Base-by-base conservation (phyloP, 35 echinoderm and acorn worm genomes). In the Antedon bifida region DNA sequence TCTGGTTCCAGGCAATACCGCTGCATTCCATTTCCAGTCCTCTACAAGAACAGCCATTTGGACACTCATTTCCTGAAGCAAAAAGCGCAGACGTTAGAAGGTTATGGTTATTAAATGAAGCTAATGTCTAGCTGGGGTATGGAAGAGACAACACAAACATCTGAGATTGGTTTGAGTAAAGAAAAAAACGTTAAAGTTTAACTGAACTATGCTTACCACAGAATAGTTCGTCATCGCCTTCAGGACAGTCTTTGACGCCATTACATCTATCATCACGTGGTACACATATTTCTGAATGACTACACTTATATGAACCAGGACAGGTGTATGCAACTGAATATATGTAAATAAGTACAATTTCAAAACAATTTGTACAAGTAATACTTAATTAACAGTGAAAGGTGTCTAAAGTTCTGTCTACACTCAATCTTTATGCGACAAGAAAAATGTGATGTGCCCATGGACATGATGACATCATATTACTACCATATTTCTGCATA, bases 291-390 rank as follows among this genome's bases (percentile, higher is more conserved):
- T 2, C 3, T 1, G 7, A 12, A 64, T 64, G 1, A 16, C 51
- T 11, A 64, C 51, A 64, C 26, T 64, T 64, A 64, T 64, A 64
- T 23, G 80, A 80, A 19, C 83, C 86, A 0, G 87, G 75, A 85
- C 94, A 97, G 3, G 85, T 90, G 51, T 87, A 90, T 23, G 86
- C 83, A 74, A 75, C 93, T 96, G 80, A 4, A 42, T 4, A 42
- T 7, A 29, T n/a, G n/a, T 29, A 80, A 82, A 81, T 42, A 7
- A 42, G 14, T 42, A 42, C n/a, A n/a, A n/a, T n/a, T n/a, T n/a
- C n/a, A n/a, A n/a, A 42, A 42, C 38, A 42, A 42, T 42, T 7
- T 14, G 14, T 42, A 42, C 4, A 42, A 4, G 38, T 42, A n/a
- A n/a, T n/a, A n/a, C n/a, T n/a, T n/a, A n/a, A n/a, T n/a, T n/a